Conservation (phyloP, 2,888 invertebrate species). For the Agelastica alni region DNA sequence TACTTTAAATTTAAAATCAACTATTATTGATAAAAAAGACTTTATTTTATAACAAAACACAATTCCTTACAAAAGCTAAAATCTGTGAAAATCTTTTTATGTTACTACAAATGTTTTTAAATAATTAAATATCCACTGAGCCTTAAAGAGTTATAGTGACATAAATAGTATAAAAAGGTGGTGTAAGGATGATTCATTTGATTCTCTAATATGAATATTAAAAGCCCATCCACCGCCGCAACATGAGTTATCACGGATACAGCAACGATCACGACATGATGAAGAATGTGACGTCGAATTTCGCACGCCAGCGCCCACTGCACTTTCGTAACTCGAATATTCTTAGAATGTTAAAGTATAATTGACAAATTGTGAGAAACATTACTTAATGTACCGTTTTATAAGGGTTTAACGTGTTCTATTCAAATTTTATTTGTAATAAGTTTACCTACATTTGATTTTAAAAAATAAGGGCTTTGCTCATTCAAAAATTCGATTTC, state of each 20-base stretch:
- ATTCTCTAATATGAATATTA: slow-evolving; percentile 13
- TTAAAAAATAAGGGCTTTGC: too few relatives aligned
- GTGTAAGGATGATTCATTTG: slow-evolving; percentile 10
- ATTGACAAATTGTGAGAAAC: slow-evolving; percentile 2
- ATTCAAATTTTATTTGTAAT: not conserved
- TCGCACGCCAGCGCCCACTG: slow-evolving; percentile 10
- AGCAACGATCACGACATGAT: slow-evolving; percentile 9
- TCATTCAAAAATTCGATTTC: too few relatives aligned
- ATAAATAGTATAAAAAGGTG: slow-evolving; percentile 17
- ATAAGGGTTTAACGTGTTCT: too few relatives aligned
- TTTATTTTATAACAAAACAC: too few relatives aligned
- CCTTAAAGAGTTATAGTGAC: not conserved
- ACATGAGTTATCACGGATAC: slow-evolving; percentile 20
- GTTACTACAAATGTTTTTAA: too few relatives aligned
- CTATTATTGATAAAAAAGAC: too few relatives aligned
- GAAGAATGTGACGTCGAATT: slow-evolving; percentile 17
- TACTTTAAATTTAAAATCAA: too few relatives aligned
- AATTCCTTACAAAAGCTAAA: too few relatives aligned
- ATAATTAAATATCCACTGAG: too few relatives aligned
- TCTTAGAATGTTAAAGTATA: not conserved
- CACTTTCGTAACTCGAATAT: slow-evolving; percentile 1
- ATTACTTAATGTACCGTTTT: too few relatives aligned
- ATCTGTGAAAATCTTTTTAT: too few relatives aligned
- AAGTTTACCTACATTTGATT: too few relatives aligned
- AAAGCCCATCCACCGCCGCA: slow-evolving; percentile 4